Evolutionary conservation across 2,797 vertebrate species (phyloP).

Genomic region (Aphelocoma californica): DNA sequence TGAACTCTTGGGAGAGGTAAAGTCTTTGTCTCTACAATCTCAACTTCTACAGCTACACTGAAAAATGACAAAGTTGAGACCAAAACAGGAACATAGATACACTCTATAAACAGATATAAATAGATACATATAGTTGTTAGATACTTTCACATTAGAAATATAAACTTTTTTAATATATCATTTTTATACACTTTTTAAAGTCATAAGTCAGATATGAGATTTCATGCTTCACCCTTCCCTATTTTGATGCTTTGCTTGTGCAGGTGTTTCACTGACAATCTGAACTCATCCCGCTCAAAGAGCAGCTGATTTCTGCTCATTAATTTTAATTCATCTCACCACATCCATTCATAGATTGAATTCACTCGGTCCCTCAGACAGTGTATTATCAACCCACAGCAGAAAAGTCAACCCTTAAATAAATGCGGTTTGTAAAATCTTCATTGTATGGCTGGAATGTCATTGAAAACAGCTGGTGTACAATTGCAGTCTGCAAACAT

Average conservation of each 20-base stretch:
- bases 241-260: background rate
- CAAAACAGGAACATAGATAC: background rate
- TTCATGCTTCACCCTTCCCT: background rate
- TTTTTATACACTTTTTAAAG: background rate
- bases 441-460: slow-evolving; percentile 67
- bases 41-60: background rate
- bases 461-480: slow-evolving; percentile 70
- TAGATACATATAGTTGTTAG: background rate
- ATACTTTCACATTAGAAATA: background rate
- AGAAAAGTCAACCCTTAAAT: slow-evolving; percentile 47
- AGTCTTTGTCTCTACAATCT: background rate
- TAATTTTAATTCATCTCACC: slow-evolving; percentile 1
- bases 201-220: background rate
- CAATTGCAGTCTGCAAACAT: slow-evolving; percentile 53
- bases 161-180: background rate
- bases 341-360: background rate
- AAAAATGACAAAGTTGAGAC: background rate
- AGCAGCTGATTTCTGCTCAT: background rate
- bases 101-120: background rate
- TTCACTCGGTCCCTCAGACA: background rate
- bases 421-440: slow-evolving; percentile 57
- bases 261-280: background rate
- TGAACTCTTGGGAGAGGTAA: background rate
- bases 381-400: background rate
- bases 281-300: background rate